Evolutionary conservation across 2,113 vertebrate genomes (phyloP), one percentile per base, ranked within the genome.

Genomic region (Grammomys surdaster): DNA sequence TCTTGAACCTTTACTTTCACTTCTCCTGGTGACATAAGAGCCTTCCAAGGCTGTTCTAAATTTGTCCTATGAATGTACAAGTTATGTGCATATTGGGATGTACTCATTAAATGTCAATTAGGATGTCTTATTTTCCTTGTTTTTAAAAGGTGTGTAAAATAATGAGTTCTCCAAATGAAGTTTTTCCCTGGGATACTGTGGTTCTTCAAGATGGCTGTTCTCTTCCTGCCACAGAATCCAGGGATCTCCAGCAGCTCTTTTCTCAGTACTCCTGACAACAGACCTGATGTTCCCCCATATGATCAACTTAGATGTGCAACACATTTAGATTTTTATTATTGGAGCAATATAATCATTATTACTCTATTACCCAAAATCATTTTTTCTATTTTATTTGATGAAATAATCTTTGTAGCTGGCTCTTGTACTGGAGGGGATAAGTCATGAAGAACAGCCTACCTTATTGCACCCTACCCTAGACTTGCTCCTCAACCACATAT

Each of bases 341-440:
- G 67, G 54, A 93, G 76, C 56, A 60, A 75, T 77, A 88, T 93
- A 97, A 97, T 90, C 88, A 93, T 94, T 94, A 92, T 33, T 92
- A 90, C 28, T 82, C 84, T 96, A 0, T 96, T 94, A 94, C 58
- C 1, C 75, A 88, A 73, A 10, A 75, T 82, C 80, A 86, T 89
- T 86, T 97, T 40, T 70, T 89, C 94, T 96, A 92, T 96, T 93
- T 96, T 97, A 96, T 97, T 98, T 92, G 86, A 87, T 82, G 73
- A 88, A 46, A 73, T 89, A 95, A 90, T 80, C 76, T 84, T 78
- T 89, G 73, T 0, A 10, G 33, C 92, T 88, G 36, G 22, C 19
- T 95, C 73, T 94, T 73, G 20, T 19, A 6, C 36, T 69, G 43
- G 11, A 78, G 76, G 26, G 24, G 17, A 10, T 81, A 43, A 56